These are phyloP conservation scores for Rhagologus leucostigma DNA, from an alignment of 2,113 vertebrate genomes.

Conservation along the genomic window DNA sequence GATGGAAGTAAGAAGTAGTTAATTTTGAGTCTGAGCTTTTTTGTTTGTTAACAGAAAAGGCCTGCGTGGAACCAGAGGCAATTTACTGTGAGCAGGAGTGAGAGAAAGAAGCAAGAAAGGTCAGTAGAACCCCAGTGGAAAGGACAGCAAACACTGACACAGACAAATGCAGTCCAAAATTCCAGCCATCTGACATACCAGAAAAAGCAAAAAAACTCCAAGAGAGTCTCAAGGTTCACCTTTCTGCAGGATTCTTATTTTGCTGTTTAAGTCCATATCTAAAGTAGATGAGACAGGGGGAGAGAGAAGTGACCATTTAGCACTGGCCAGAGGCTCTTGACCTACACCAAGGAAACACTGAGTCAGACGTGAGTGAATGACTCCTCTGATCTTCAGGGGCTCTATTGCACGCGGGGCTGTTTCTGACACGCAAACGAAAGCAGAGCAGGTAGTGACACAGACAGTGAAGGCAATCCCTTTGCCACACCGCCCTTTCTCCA, in stretches of 20 bases:
- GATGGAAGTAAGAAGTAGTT: neutral
- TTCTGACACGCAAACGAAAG: neutral
- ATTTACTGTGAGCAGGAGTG: neutral
- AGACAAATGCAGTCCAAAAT: neutral
- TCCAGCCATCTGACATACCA: neutral
- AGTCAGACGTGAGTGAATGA: neutral
- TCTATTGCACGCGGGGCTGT: fast-evolving
- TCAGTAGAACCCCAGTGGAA: neutral
- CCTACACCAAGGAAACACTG: neutral
- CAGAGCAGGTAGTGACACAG: neutral
- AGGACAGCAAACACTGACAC: neutral
- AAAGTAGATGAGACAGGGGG: neutral
- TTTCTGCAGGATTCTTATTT: neutral
- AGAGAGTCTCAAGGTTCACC: neutral
- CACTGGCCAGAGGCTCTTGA: neutral
- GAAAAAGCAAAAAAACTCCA: neutral
- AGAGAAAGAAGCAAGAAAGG: neutral
- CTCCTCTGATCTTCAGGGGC: neutral
- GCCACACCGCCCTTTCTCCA: neutral
- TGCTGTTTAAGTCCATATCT: neutral
- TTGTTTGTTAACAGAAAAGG: neutral
- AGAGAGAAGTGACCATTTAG: neutral
- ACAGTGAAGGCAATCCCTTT: neutral
- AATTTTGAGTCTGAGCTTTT: neutral
- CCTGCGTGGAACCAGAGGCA: neutral